Evolutionary conservation across 1,140 invertebrate genomes (phyloP).

Genomic region (Brachystomella parvula): DNA sequence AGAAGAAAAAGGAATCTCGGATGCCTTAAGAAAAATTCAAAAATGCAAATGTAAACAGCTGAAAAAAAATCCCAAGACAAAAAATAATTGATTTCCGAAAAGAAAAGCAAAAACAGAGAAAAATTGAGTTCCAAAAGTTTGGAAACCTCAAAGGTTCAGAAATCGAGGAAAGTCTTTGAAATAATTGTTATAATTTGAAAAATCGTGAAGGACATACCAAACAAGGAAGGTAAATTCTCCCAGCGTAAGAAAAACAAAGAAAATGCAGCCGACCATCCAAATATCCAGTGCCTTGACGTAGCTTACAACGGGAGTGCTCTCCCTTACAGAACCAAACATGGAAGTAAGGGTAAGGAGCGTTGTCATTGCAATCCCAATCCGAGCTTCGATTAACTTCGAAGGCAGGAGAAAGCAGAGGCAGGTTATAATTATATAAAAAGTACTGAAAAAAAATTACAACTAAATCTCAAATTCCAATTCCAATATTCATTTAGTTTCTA

Average conservation of each 20-base stretch:
- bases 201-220: not conserved
- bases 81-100: no score
- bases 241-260: not conserved
- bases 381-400: not conserved
- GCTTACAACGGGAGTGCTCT: conserved; percentile 29
- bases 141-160: not conserved
- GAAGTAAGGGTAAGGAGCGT: conserved; percentile 22
- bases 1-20: not conserved
- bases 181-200: not conserved
- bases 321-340: conserved; percentile 27
- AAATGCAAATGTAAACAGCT: no score
- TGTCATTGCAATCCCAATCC: conserved; percentile 23
- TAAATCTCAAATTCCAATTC: not conserved
- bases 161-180: not conserved
- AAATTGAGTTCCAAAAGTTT: not conserved
- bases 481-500: not conserved
- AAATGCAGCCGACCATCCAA: conserved; percentile 14
- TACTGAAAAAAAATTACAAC: conserved; percentile 1
- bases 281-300: conserved; percentile 27
- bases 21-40: not conserved
- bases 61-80: not conserved
- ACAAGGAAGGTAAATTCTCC: conserved; percentile 3
- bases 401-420: conserved; percentile 25
- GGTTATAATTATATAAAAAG: conserved; percentile 30
- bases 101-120: not conserved